A percentile compares a stretch with the other conserved stretches of the same genome.
Conservation (phyloP, 2,888 invertebrate species). For the Caenorhabditis sulstoni region DNA sequence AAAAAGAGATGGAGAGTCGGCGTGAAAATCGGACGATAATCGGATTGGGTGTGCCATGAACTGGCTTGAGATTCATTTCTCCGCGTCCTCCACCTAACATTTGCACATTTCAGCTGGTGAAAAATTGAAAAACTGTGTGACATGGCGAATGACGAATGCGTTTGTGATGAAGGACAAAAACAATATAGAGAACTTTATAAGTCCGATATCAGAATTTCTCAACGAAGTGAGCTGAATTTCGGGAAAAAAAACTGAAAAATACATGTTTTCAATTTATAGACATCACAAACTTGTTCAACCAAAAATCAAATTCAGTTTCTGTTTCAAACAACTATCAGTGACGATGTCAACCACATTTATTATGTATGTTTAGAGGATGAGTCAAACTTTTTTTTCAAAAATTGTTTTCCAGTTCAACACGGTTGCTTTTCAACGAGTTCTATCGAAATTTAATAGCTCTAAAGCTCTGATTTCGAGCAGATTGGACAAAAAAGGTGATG, state of each 20-base stretch:
- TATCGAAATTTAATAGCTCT: constrained; percentile 9
- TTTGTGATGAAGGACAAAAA: constrained; percentile 30
- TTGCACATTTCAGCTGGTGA: constrained; percentile 47
- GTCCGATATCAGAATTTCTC: not conserved
- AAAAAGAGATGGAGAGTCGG: no score
- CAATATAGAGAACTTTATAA: constrained; percentile 8
- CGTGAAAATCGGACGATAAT: constrained; percentile 36
- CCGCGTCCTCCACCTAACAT: constrained; percentile 2
- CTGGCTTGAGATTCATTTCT: not conserved
- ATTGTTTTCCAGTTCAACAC: constrained; percentile 15
- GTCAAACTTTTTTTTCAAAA: not conserved
- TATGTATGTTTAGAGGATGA: not conserved
- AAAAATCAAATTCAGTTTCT: constrained; percentile 33
- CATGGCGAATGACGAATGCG: constrained; percentile 47
- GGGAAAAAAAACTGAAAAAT: not conserved
- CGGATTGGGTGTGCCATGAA: constrained; percentile 46
- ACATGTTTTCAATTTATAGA: constrained; percentile 16
- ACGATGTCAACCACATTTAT: constrained; percentile 29
- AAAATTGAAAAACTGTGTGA: constrained; percentile 19
- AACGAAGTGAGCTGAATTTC: constrained; percentile 12
- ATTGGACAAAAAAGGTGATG: no score
- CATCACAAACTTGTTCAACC: constrained; percentile 6
- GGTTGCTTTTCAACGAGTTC: not conserved
- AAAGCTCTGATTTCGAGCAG: not conserved
- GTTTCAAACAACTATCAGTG: constrained; percentile 5